Conservation (phyloP, 2,113 vertebrate species). For the Neotoma lepida region DNA sequence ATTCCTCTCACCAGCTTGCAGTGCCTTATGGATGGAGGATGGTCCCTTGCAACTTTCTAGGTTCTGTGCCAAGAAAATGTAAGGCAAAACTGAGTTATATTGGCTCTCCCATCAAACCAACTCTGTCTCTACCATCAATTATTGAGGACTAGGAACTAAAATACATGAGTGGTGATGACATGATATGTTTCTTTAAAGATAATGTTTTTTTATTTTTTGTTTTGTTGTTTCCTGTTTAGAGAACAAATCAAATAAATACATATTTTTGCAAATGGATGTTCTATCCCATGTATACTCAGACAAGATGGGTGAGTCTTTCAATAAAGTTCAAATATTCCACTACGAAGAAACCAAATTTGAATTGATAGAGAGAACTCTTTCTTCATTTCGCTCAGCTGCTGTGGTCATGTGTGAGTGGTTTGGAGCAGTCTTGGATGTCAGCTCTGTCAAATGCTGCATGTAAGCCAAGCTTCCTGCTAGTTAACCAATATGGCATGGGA, state of each 20-base stretch:
- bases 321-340: slow-evolving; percentile 32
- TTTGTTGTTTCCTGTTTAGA: slow-evolving; percentile 24
- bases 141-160: slow-evolving; percentile 2
- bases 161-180: neutral
- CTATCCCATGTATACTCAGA: neutral
- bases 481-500: neutral
- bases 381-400: slow-evolving; percentile 15
- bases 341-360: neutral
- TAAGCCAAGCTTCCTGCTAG: slow-evolving; percentile 25
- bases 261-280: neutral
- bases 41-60: neutral
- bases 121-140: slow-evolving; percentile 55
- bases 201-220: slow-evolving; percentile 22
- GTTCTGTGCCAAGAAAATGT: slow-evolving; percentile 41
- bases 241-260: neutral
- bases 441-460: slow-evolving; percentile 18
- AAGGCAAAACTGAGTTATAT: slow-evolving; percentile 17
- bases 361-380: neutral
- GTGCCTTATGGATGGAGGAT: neutral
- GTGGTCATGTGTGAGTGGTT: slow-evolving; percentile 9
- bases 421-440: neutral
- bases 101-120: slow-evolving; percentile 25
- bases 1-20: neutral
- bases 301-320: neutral
- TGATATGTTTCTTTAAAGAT: neutral